Evolutionary conservation across 2,888 invertebrate genomes (phyloP), one percentile per base, ranked within the genome.

Genomic region (Acrobasis suavella): DNA sequence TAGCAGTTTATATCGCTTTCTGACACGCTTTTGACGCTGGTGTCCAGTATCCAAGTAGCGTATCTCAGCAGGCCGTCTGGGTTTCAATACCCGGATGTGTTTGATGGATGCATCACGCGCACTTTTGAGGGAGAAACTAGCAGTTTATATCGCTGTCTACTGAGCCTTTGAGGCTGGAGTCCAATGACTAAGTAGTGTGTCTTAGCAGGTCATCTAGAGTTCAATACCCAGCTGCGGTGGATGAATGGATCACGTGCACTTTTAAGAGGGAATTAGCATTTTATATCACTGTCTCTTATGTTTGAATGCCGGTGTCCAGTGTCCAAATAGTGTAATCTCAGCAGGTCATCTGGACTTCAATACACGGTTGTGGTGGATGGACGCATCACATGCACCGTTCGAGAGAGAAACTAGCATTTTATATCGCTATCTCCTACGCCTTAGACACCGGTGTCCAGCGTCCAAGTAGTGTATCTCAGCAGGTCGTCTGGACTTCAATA

Each of bases 391-490:
- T 76, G 81, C 76, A 62, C 72, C 77, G 78, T 68, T 77, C 1
- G 14, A 46, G 46, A 39, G 39, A 42, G 42, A 46, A 32, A 61
- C 12, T 50, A 58, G 50, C 17, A 32, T 15, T 17, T 9, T 14
- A 12, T 42, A 61, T 39, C 63, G 60, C 60, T 62, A 5, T 1
- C 62, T 65, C 69, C 66, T 54, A 1, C 60, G 6, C 9, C 52
- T 71, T 60, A 63, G 0, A n/a, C 64, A 38, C 16, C 7, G 10
- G 22, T 49, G 61, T 38, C 63, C 66, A 60, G 59, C 66, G 72
- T 74, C 76, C 78, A 87, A 86, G 88, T 75, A 82, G 74, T 70
- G 76, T 78, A 75, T 85, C 87, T 86, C 88, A 86, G 87, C 86
- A 79, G 83, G 85, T 76, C 76, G 77, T 72, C 74, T 74, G 73